Evolutionary conservation across 2,797 vertebrate species (phyloP).

Genomic region (Myotis daubentonii): DNA sequence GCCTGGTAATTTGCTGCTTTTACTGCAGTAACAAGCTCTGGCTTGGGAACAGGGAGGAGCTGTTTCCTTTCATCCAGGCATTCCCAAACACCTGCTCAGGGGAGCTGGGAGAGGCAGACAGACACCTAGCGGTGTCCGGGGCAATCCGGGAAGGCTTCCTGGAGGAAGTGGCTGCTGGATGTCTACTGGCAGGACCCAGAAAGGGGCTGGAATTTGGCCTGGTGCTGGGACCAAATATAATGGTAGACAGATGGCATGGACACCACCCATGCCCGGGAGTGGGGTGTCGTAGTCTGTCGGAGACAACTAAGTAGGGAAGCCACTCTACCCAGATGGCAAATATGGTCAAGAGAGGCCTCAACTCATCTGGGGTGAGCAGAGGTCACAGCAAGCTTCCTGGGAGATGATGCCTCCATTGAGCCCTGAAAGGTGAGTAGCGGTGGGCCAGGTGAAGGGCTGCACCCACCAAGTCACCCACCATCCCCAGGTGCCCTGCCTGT

Average conservation of each 20-base stretch:
- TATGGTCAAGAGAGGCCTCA: neutral
- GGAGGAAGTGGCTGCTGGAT: neutral
- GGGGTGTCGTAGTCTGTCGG: neutral
- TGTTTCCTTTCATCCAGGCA: neutral
- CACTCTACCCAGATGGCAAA: neutral
- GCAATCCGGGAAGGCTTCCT: neutral
- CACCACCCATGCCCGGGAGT: too few relatives aligned
- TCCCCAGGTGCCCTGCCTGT: neutral
- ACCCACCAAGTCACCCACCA: rapidly evolving
- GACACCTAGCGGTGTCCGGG: neutral
- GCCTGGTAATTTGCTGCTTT: conserved; percentile 6
- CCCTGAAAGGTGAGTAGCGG: neutral
- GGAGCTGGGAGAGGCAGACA: neutral
- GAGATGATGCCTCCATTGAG: neutral
- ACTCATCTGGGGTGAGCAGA: neutral
- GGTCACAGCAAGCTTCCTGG: neutral
- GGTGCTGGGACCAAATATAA: neutral
- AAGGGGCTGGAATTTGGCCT: neutral
- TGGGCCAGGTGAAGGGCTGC: neutral
- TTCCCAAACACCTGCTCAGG: conserved; percentile 3
- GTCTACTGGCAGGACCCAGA: neutral
- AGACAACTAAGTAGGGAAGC: neutral
- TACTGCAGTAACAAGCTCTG: neutral
- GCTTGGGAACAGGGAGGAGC: neutral
- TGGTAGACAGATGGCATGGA: neutral